Evolutionary conservation across 2,113 vertebrate genomes (phyloP), one percentile per base, ranked within the genome.

Genomic region (Alectura lathami): DNA sequence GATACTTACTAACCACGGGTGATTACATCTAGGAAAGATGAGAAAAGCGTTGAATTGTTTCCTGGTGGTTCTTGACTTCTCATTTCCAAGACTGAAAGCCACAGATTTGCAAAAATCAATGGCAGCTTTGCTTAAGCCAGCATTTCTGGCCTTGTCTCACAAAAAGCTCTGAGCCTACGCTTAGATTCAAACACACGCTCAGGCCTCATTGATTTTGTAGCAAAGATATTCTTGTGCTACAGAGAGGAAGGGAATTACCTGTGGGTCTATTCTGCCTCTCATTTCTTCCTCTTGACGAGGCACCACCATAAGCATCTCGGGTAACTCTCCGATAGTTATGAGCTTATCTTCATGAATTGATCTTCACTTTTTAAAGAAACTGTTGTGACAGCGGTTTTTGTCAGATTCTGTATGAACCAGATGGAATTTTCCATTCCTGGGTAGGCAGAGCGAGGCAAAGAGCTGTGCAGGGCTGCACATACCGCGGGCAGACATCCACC

Each of bases 361-460:
- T 85, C 91, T 94, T 88, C 29, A 47, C 48, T 76, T 93, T 93
- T 63, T 54, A 13, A 78, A 88, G 82, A 88, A 91, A 9, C 51
- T 57, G 63, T 68, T 82, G 74, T 9, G 70, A 69, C 84, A 94
- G 93, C 96, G 85, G 27, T 73, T 92, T 94, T 92, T 66, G 63
- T 84, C 70, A 83, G 48, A 32, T 69, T 94, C 53, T 73, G 48
- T 54, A 54, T 62, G 84, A 96, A 93, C 83, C 81, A 79, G 84
- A 76, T 94, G 96, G 95, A 95, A 97, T 96, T 95, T 97, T 96
- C 96, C 96, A 70, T 89, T 72, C 70, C n/a, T 89, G 74, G 89
- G 89, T 91, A 89, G 62, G 70, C 82, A 92, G 89, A 87, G 57
- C 47, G 48, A 80, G 84, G 93, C 67, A 67, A 70, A 66, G 74